These are phyloP conservation scores for Psammodynastes pulverulentus DNA, from an alignment of 2,113 vertebrate genomes.

Conservation along the genomic window DNA sequence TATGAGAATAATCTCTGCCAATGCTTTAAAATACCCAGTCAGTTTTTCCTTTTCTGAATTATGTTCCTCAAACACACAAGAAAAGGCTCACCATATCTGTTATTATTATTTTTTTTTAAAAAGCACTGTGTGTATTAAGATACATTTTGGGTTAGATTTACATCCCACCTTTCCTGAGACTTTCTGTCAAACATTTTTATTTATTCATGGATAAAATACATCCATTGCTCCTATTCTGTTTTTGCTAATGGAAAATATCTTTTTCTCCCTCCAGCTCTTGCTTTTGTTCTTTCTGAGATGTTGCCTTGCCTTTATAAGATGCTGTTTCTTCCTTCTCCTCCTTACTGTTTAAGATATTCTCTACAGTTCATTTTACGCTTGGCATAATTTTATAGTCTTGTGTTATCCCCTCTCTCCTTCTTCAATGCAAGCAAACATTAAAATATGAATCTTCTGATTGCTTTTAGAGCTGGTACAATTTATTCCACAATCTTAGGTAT, in stretches of 20 bases:
- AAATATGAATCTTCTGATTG: background rate
- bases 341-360: background rate
- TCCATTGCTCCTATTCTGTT: background rate
- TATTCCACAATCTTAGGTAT: background rate
- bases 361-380: background rate
- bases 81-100: background rate
- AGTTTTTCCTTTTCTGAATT: background rate
- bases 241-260: background rate
- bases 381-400: background rate
- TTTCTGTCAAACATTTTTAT: background rate
- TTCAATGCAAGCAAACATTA: background rate
- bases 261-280: background rate
- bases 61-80: background rate
- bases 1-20: slow-evolving; percentile 10
- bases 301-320: background rate
- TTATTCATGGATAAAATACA: background rate
- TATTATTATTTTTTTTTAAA: background rate
- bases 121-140: background rate
- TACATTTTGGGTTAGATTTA: background rate
- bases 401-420: background rate
- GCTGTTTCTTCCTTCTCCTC: background rate
- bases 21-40: background rate
- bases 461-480: background rate
- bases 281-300: background rate
- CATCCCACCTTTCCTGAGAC: background rate